Evolutionary conservation across 2,888 invertebrate species (phyloP), one percentile per base, ranked within the genome.

Genomic region (Cetonia aurata): DNA sequence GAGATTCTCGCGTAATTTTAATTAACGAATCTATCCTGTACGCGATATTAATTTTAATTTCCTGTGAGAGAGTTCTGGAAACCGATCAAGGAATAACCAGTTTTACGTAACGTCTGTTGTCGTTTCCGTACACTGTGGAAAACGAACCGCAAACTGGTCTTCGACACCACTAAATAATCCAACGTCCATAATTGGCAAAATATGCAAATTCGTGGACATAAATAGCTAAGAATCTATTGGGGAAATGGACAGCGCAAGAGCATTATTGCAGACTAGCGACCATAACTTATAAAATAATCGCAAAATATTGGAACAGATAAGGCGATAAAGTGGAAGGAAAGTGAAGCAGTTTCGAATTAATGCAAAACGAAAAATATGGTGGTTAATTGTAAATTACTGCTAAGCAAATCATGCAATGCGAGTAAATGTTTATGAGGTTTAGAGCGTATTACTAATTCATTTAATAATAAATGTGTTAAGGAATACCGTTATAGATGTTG

Each of bases 141-240:
- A 31, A 31, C 55, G 33, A n/a, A 17, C n/a, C 19, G 25, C 31
- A n/a, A 60, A 46, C 46, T 19, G 33, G 46, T 60, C 25, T 15
- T 46, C 46, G 25, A 15, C 44, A 19, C 17, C 25, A 44, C 42
- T 12, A 59, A 59, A 25, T 44, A 25, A 48, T 15, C 25, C 31
- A 31, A 37, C 37, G 33, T n/a, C 9, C 31, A 25, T 60, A 46
- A 60, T 60, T 60, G 60, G 60, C 46, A 48, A 25, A 60, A 60
- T 60, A 60, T 60, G 60, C 31, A 60, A 60, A 60, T 60, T 48
- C 13, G 44, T 25, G 12, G 2, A 46, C 25, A 48, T 60, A 48
- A 60, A 60, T 60, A 25, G n/a, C 9, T 13, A 31, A 13, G 31
- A 46, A 46, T 59, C 44, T 59, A 41, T 42, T 17, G 25, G 48